Conservation (phyloP, 2,888 invertebrate genomes). For the Atrina japonica region DNA sequence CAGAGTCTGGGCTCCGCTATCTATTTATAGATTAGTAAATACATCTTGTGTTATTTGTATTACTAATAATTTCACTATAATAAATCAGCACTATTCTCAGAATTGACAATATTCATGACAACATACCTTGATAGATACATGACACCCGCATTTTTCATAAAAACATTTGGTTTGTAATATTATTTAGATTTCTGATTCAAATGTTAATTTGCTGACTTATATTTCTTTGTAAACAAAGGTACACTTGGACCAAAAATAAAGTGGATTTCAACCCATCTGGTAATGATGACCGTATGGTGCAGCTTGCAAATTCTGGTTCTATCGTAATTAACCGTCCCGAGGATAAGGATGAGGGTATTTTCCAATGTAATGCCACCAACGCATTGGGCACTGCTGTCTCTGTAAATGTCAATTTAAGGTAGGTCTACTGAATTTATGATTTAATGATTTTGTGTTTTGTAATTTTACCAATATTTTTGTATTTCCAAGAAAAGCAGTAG, state of each 20-base stretch:
- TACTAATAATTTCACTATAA: no score
- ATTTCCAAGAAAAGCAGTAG: no score
- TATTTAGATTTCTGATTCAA: no score
- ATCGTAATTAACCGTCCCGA: slow-evolving; percentile 93
- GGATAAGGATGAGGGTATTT: slow-evolving; percentile 95
- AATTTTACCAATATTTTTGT: no score
- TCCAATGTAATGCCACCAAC: slow-evolving; percentile 97
- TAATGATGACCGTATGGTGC: slow-evolving; percentile 96
- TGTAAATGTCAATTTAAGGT: slow-evolving; percentile 79
- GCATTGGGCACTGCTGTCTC: slow-evolving; percentile 96
- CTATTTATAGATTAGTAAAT: no score
- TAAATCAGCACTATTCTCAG: no score
- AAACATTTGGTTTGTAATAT: no score
- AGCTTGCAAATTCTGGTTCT: slow-evolving; percentile 93
- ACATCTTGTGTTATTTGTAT: no score
- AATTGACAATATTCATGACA: no score
- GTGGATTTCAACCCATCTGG: slow-evolving; percentile 96
- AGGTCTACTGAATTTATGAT: not conserved
- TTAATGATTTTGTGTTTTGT: not conserved
- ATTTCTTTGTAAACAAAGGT: slow-evolving; percentile 72
- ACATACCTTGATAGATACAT: no score
- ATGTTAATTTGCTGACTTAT: slow-evolving; percentile 14
- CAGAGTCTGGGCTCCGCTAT: no score
- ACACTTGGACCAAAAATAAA: slow-evolving; percentile 96
- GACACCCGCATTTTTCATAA: no score